A percentile compares a stretch with the other conserved stretches of the same genome.
Conservation (phyloP, 2,888 invertebrate species). For the Sinopyrophorus schimmeli region DNA sequence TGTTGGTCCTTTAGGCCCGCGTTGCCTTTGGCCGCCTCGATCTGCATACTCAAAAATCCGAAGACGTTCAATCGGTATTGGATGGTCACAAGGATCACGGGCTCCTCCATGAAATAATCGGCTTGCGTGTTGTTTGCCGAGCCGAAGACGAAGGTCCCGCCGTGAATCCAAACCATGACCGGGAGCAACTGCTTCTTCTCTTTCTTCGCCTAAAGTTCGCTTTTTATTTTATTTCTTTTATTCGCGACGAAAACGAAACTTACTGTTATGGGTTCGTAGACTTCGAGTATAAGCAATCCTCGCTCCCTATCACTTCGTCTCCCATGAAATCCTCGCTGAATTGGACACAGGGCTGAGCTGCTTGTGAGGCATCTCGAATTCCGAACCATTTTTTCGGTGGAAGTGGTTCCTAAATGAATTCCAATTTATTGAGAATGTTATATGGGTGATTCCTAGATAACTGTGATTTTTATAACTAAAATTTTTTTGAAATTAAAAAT, state of each 20-base stretch:
- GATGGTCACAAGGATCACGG: conserved; percentile 36
- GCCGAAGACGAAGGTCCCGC: conserved; percentile 37
- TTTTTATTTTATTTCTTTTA: no score
- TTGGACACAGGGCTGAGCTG: conserved; percentile 11
- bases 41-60: conserved; percentile 40
- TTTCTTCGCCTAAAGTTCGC: conserved; percentile 14
- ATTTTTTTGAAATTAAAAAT: background rate
- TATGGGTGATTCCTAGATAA: background rate
- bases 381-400: conserved; percentile 10
- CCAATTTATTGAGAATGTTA: no score
- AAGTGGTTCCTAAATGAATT: conserved; percentile 20
- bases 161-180: conserved; percentile 39
- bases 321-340: conserved; percentile 8
- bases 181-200: conserved; percentile 30
- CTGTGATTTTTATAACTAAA: background rate
- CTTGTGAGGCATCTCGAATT: conserved; percentile 7
- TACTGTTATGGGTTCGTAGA: conserved; percentile 19
- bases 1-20: conserved; percentile 32
- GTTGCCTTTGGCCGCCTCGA: conserved; percentile 35
- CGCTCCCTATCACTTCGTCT: conserved; percentile 11
- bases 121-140: conserved; percentile 25
- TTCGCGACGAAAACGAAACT: no score
- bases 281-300: conserved; percentile 26
- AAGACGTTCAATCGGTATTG: conserved; percentile 19
- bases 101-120: conserved; percentile 37